phyloP scores from a whole-genome alignment of 1,140 invertebrate genomes.

The Ladona fulva region DNA sequence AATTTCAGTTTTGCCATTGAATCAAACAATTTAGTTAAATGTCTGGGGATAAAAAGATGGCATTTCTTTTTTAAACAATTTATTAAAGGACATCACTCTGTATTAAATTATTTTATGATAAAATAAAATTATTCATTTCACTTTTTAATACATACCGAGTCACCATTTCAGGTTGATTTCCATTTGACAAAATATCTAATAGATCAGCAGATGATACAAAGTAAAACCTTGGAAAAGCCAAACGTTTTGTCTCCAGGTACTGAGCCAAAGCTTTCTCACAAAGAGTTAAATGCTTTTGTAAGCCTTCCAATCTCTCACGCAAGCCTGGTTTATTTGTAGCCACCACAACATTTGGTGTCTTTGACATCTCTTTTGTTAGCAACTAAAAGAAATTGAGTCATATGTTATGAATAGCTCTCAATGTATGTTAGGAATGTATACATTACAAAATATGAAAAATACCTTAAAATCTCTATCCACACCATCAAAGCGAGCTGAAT shows the following conservation, averaged over 20 bases:
- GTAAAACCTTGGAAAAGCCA: slow-evolving; percentile 96
- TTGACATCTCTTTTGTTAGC: slow-evolving; percentile 57
- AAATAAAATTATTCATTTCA: not conserved
- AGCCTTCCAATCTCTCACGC: slow-evolving; percentile 61
- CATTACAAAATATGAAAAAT: slow-evolving; percentile 14
- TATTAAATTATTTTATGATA: not conserved
- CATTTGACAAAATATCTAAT: slow-evolving; percentile 90
- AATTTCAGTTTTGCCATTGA: slow-evolving; percentile 86
- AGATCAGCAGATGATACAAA: slow-evolving; percentile 96
- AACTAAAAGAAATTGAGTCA: slow-evolving; percentile 28
- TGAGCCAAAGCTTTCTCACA: slow-evolving; percentile 95
- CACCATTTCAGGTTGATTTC: slow-evolving; percentile 81
- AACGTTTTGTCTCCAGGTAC: slow-evolving; percentile 92
- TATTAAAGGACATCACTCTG: not conserved
- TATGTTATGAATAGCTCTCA: not conserved
- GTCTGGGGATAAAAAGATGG: slow-evolving; percentile 40
- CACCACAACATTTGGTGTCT: slow-evolving; percentile 76
- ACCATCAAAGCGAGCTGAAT: slow-evolving; percentile 83
- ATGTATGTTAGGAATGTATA: not conserved
- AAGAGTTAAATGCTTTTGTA: slow-evolving; percentile 79
- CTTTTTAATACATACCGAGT: slow-evolving; percentile 34
- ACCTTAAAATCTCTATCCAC: slow-evolving; percentile 88
- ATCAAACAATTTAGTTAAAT: slow-evolving; percentile 93
- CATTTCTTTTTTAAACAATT: not conserved
- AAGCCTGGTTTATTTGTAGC: slow-evolving; percentile 81